Conservation (phyloP, 2,888 invertebrate species). For the Leptogaster cylindrica region DNA sequence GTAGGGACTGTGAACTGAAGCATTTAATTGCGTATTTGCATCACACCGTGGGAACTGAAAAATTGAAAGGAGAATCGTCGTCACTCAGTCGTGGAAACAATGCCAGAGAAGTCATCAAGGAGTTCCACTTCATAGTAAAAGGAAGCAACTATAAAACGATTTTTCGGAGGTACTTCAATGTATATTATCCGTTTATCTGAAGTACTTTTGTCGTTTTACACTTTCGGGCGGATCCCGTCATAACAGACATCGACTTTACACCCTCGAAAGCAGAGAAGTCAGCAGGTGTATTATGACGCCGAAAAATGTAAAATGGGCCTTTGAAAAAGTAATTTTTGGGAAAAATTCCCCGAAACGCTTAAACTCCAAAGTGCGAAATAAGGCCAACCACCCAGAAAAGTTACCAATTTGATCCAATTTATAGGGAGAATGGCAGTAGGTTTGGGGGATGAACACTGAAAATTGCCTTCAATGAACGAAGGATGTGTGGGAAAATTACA, state of each 20-base stretch:
- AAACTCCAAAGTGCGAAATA: background rate
- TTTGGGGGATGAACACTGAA: background rate
- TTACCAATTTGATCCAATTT: slow-evolving; percentile 36
- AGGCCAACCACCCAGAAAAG: slow-evolving; percentile 9
- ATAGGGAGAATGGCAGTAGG: background rate
- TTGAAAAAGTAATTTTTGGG: slow-evolving; percentile 12
- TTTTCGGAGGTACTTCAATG: slow-evolving; percentile 17
- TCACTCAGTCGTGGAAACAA: background rate
- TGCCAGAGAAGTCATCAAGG: slow-evolving; percentile 5
- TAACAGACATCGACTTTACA: slow-evolving; percentile 6
- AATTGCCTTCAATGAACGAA: slow-evolving; percentile 27
- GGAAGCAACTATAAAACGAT: slow-evolving; percentile 10
- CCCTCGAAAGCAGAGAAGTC: background rate
- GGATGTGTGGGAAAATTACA: slow-evolving; percentile 24
- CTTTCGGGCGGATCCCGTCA: slow-evolving; percentile 1
- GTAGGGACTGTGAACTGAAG: too few species aligned
- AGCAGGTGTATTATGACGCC: slow-evolving; percentile 15
- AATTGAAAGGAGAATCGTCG: background rate
- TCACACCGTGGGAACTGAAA: background rate
- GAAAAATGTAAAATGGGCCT: slow-evolving; percentile 17
- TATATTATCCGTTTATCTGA: background rate
- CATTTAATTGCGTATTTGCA: too few species aligned
- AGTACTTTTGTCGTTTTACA: slow-evolving; percentile 1
- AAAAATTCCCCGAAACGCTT: background rate
- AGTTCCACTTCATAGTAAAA: background rate